Evolutionary conservation across 2,797 vertebrate species (phyloP).

Genomic region (Prionace glauca): DNA sequence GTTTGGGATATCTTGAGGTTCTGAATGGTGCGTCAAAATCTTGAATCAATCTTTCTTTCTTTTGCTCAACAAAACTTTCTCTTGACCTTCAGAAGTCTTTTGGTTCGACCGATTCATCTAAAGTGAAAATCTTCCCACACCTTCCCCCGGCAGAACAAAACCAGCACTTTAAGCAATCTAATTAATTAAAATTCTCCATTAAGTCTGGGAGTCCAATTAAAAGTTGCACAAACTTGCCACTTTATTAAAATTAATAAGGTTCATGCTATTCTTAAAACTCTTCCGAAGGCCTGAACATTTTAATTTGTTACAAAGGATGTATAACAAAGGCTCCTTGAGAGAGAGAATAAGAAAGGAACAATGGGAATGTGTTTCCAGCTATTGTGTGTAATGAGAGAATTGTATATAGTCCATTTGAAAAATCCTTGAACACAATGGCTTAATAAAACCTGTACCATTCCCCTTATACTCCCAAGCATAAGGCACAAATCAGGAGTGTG

Average conservation of each 20-base stretch:
- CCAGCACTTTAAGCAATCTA: neutral
- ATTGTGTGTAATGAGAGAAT: neutral
- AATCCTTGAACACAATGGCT: neutral
- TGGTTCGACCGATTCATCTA: neutral
- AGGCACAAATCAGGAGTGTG: too few species aligned
- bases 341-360: neutral
- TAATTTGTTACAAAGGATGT: neutral
- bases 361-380: neutral
- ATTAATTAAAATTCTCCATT: neutral
- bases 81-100: neutral
- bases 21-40: neutral
- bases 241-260: neutral
- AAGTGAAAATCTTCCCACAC: neutral
- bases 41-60: neutral
- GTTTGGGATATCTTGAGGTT: neutral
- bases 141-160: neutral
- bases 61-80: neutral
- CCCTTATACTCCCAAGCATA: too few species aligned
- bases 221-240: neutral
- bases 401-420: neutral
- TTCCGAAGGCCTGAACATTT: neutral
- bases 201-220: neutral
- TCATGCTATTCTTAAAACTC: neutral
- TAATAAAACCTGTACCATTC: neutral
- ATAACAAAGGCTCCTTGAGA: neutral